Percentiles rank a stretch among this genome's conserved stretches.
phyloP scores from a whole-genome alignment of 2,888 invertebrate genomes.

The Myathropa florea region DNA sequence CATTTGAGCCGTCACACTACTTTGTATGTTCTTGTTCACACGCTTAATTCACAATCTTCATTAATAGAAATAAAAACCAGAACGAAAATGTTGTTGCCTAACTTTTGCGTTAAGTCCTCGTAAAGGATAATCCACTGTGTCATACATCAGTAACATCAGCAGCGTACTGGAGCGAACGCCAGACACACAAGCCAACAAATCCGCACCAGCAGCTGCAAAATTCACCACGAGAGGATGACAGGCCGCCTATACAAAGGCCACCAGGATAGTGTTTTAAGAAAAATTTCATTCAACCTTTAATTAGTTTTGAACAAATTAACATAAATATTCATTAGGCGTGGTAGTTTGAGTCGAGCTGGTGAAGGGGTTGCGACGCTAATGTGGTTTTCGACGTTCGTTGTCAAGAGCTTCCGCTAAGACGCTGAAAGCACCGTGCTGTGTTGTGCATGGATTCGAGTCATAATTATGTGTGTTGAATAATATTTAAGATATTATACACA shows the following conservation, averaged over 20 bases:
- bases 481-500: not conserved
- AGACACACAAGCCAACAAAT: not conserved
- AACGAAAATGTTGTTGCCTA: conserved; percentile 40
- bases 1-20: not conserved
- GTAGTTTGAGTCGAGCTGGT: not conserved
- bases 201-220: not conserved
- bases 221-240: conserved; percentile 5
- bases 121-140: conserved; percentile 46
- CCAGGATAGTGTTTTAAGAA: conserved; percentile 2
- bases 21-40: conserved; percentile 3
- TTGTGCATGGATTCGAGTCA: not conserved
- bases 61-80: conserved; percentile 4
- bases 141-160: conserved; percentile 49
- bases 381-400: not conserved
- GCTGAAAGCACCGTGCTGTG: not conserved
- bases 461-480: not conserved
- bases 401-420: not conserved
- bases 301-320: conserved; percentile 80
- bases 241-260: not conserved
- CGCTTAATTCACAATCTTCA: conserved; percentile 55
- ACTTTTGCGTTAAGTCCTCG: conserved; percentile 63
- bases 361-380: not conserved
- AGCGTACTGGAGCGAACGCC: conserved; percentile 22
- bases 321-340: conserved; percentile 71
- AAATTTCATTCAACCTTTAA: conserved; percentile 74